Percentiles rank a stretch among this genome's conserved stretches.
Conservation (phyloP, 2,888 invertebrate species). For the Meiosimyza platycephala region DNA sequence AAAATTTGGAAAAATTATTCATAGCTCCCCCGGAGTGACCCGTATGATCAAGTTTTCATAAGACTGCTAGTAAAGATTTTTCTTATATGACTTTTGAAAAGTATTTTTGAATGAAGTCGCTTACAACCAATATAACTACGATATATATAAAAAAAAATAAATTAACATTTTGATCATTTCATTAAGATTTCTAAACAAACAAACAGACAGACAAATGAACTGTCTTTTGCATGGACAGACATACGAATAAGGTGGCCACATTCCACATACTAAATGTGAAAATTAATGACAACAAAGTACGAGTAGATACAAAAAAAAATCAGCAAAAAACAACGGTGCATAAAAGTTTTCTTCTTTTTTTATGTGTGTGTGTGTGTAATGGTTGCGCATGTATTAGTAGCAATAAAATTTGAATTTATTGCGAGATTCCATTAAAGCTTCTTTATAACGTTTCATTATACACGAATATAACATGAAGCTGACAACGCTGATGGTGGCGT, state of each 20-base stretch:
- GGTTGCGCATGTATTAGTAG: slow-evolving; percentile 41
- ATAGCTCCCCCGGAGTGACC: no score
- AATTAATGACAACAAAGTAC: slow-evolving; percentile 19
- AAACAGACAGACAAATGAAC: not conserved
- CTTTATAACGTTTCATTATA: slow-evolving; percentile 52
- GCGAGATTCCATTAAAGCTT: slow-evolving; percentile 65
- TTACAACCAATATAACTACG: not conserved
- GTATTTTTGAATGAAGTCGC: not conserved
- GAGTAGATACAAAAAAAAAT: not conserved
- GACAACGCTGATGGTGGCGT: slow-evolving; percentile 13
- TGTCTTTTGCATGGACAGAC: not conserved
- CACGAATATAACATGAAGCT: slow-evolving; percentile 28
- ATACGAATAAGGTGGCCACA: not conserved
- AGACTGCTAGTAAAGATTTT: no score
- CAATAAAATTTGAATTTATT: slow-evolving; percentile 65
- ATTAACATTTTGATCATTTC: slow-evolving; percentile 21
- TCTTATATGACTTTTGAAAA: not conserved
- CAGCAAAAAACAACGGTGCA: not conserved
- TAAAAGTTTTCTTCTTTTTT: not conserved
- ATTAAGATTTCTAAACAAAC: slow-evolving; percentile 17
- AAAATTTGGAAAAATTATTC: no score
- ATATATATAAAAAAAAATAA: not conserved
- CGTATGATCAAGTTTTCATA: no score
- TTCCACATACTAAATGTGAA: slow-evolving; percentile 12
- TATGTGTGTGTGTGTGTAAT: slow-evolving; percentile 6